Evolutionary conservation across 1,140 invertebrate genomes (phyloP), one percentile per base, ranked within the genome.

Genomic region (roundworm (Caenorhabditis elegans)): DNA sequence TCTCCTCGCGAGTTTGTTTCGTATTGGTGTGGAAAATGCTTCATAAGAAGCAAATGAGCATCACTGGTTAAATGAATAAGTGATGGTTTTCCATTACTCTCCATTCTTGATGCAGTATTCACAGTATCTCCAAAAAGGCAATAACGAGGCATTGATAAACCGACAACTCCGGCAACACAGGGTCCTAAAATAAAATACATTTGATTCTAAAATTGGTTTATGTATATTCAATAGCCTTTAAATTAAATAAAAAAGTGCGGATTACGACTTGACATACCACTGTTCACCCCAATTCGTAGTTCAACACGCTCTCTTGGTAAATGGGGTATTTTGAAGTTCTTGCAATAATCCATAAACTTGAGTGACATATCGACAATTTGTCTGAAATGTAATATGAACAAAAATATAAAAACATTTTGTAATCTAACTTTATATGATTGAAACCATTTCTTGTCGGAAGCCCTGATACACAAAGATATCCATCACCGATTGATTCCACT

Each of bases 51-150:
- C 8, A 77, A 31, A 70, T 89, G 86, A 43, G 87, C 78, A 19
- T 81, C 83, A 2, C 31, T 31, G 5, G 88, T 85, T 34, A 89
- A 80, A 51, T 89, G 88, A 49, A 89, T 89, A 5, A 70, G 34
- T 0, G 60, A 70, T 28, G 79, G 55, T 91, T 93, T 92, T 17
- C 95, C 95, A 87, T 95, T 96, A 26, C 94, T 95, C 90, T 97
- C 95, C 95, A 97, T 96, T 78, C 95, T 92, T 0, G 94, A 95
- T 3, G 95, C 95, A 0, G 95, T 97, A 88, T 97, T 97, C 0
- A 97, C 95, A 0, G 95, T 97, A 89, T 97, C 95, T 0, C 95
- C 94, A 86, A 96, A 96, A 10, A 89, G 70, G 51, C 88, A 90
- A 70, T 90, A 89, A 79, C 91, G 89, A 0, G 91, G 91, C 85